Evolutionary conservation across 2,888 invertebrate genomes (phyloP).

Genomic region (Mimas tiliae): DNA sequence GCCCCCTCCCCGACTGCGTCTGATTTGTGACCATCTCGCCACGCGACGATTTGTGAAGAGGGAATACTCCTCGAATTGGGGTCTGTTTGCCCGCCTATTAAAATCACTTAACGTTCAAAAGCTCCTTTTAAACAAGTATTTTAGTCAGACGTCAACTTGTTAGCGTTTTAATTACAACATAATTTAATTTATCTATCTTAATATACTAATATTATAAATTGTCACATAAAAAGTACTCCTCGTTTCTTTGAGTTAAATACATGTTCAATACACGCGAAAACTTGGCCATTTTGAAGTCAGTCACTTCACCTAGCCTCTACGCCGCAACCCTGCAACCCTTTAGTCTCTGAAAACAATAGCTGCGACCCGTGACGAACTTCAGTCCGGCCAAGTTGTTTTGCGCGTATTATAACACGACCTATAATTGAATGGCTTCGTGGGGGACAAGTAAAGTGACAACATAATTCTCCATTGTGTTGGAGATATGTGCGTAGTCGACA

Average conservation of each 20-base stretch:
- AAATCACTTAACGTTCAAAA: constrained; percentile 77
- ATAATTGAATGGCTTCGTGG: constrained; percentile 38
- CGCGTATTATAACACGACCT: constrained; percentile 32
- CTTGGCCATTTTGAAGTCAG: too few species aligned
- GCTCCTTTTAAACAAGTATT: constrained; percentile 40
- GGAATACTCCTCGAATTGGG: constrained; percentile 80
- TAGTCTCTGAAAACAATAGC: too few species aligned
- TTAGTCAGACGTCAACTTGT: background rate
- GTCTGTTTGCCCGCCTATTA: constrained; percentile 79
- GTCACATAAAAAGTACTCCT: background rate
- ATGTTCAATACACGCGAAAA: constrained; percentile 22
- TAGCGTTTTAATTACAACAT: background rate
- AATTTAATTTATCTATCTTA: background rate
- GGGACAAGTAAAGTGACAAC: constrained; percentile 51
- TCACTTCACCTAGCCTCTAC: too few species aligned
- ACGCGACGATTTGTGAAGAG: constrained; percentile 82
- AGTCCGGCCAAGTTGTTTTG: too few species aligned
- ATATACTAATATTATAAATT: background rate
- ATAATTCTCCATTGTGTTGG: constrained; percentile 59
- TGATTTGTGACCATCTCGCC: constrained; percentile 80
- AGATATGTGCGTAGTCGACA: constrained; percentile 63
- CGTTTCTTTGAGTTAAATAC: constrained; percentile 32
- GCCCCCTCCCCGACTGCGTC: constrained; percentile 60
- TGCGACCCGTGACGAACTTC: too few species aligned
- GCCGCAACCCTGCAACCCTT: too few species aligned